Evolutionary conservation across 2,113 vertebrate genomes (phyloP).

Genomic region (Danio rerio): DNA sequence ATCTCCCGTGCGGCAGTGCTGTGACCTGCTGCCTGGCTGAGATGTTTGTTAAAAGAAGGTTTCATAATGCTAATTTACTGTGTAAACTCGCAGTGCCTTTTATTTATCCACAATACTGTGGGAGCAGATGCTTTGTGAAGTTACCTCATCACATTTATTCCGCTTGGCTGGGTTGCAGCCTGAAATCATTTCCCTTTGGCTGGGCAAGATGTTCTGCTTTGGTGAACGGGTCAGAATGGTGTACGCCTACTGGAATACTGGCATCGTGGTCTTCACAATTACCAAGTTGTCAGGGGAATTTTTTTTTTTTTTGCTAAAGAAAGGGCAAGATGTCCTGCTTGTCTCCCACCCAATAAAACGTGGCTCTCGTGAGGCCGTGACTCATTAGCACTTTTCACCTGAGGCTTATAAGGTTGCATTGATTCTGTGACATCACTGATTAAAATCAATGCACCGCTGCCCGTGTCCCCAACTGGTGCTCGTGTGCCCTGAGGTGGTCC

Average conservation of each 20-base stretch:
- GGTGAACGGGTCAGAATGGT: conserved; percentile 5
- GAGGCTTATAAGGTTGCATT: conserved; percentile 76
- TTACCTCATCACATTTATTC: conserved; percentile 24
- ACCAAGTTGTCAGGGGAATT: background rate
- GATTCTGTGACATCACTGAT: conserved; percentile 75
- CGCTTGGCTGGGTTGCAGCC: background rate
- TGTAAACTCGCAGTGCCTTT: conserved; percentile 22
- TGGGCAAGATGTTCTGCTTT: conserved; percentile 24
- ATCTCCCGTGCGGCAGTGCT: conserved; percentile 63
- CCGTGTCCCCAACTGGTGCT: conserved; percentile 50
- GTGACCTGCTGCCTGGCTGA: conserved; percentile 31
- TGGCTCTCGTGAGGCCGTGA: conserved; percentile 65
- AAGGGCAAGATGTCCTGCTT: conserved; percentile 7
- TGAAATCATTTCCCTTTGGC: conserved; percentile 13
- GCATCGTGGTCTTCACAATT: conserved; percentile 2
- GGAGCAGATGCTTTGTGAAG: conserved; percentile 23
- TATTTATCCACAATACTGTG: conserved; percentile 2
- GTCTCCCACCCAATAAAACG: conserved; percentile 64
- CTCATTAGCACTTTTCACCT: conserved; percentile 71
- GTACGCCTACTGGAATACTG: background rate
- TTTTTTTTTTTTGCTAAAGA: conserved; percentile 11
- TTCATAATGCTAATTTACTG: conserved; percentile 33
- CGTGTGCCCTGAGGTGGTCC: background rate
- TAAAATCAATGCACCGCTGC: conserved; percentile 73
- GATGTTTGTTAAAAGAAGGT: conserved; percentile 4